phyloP scores from a whole-genome alignment of 2,888 invertebrate genomes.

The Xestia rhomboidea region DNA sequence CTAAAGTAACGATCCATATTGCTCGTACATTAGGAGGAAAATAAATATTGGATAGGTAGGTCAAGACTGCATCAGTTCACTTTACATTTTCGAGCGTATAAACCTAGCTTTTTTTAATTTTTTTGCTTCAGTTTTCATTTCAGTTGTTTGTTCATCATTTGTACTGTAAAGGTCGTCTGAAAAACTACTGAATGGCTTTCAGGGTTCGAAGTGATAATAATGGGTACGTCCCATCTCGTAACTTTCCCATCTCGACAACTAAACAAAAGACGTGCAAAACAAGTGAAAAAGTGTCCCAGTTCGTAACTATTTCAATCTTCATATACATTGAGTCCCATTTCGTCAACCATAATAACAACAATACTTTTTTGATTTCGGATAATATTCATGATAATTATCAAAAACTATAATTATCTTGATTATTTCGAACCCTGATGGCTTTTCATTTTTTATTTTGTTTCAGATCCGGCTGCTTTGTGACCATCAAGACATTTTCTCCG shows the following conservation, averaged over 20 bases:
- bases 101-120: background rate
- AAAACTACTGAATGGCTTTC: background rate
- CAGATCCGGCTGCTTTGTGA: background rate
- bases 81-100: background rate
- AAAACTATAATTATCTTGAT: background rate
- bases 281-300: too few relatives aligned
- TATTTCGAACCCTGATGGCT: background rate
- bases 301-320: too few relatives aligned
- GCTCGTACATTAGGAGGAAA: background rate
- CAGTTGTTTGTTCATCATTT: background rate
- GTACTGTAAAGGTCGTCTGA: background rate
- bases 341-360: too few relatives aligned
- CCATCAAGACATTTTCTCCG: background rate
- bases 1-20: background rate
- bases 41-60: background rate
- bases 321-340: too few relatives aligned
- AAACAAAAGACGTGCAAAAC: too few relatives aligned
- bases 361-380: background rate
- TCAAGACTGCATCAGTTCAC: background rate
- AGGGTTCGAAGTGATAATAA: background rate
- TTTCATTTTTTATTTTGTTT: background rate
- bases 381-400: background rate
- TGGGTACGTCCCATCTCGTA: background rate
- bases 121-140: background rate
- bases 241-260: too few relatives aligned